Evolutionary conservation across 2,888 invertebrate genomes (phyloP), one percentile per base, ranked within the genome.

Genomic region (Scaptomyza parva): DNA sequence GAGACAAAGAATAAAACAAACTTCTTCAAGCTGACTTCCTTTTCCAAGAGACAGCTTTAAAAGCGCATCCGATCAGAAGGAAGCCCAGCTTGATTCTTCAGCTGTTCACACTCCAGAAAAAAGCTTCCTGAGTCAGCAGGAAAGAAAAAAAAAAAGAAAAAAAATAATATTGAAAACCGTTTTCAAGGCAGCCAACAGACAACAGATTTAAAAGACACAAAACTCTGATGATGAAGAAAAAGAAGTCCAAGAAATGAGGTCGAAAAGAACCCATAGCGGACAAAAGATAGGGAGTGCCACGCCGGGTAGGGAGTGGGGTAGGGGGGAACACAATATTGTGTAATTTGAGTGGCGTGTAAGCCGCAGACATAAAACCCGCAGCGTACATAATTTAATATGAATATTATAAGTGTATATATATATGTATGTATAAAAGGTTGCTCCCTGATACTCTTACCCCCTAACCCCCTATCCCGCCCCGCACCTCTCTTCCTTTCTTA

Each of bases 341-440:
- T 83, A 83, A 83, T 85, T 85, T 76, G 85, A 83, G 87, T 73
- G 76, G 40, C 85, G 82, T 86, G 82, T 82, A 83, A 86, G 87
- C 81, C 73, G 72, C 69, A 86, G 70, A 74, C 76, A 80, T 77
- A 76, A 78, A 63, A 66, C 76, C 72, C 76, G 68, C 66, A 78
- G 66, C 64, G 70, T 76, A 70, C 86, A 86, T 80, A 86, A 82
- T 84, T 86, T 84, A 82, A 78, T 86, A 82, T 81, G 81, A 76
- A 82, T 81, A 82, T 81, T 81, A 81, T 78, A 72, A 84, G 80
- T 60, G 54, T 57, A 67, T 59, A 76, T 57, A 75, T 54, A 71
- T 62, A 67, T 59, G 72, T 57, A 75, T 54, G 67, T 62, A 72
- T 62, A 76, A 69, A 62, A 60, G 55, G 57, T 39, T 44, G 33